Evolutionary conservation across 2,888 invertebrate species (phyloP).

Genomic region (Trachelus troglodyta): DNA sequence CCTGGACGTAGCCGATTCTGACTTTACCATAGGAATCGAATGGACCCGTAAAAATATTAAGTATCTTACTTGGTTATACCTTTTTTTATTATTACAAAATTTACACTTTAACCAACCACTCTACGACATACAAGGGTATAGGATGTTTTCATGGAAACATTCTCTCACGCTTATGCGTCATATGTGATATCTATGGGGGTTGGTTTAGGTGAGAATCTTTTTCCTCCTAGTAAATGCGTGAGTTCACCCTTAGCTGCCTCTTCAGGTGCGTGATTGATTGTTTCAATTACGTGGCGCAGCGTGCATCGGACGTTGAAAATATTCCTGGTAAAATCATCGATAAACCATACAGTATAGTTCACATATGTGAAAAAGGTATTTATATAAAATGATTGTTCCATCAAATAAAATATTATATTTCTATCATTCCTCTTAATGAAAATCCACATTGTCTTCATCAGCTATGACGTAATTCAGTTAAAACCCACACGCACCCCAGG

Average conservation of each 20-base stretch:
- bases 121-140: neutral
- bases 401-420: neutral
- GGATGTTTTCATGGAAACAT: constrained; percentile 1
- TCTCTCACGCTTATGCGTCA: constrained; percentile 23
- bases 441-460: neutral
- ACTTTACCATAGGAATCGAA: neutral
- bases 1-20: neutral
- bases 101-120: neutral
- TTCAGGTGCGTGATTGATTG: constrained; percentile 55
- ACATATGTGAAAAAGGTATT: neutral
- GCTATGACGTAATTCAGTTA: neutral
- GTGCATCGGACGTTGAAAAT: constrained; percentile 1
- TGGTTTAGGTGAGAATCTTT: neutral
- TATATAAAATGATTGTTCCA: neutral
- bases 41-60: no score
- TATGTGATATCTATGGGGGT: constrained; percentile 10
- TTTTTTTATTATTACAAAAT: neutral
- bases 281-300: constrained; percentile 44
- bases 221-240: constrained; percentile 34
- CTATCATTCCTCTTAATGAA: no score
- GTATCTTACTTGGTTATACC: no score
- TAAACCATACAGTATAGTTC: neutral
- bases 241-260: constrained; percentile 22
- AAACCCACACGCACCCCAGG: neutral
- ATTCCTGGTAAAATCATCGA: neutral